Base-by-base conservation (phyloP, 2,113 vertebrate genomes). In the Epinephelus cyanopodus region DNA sequence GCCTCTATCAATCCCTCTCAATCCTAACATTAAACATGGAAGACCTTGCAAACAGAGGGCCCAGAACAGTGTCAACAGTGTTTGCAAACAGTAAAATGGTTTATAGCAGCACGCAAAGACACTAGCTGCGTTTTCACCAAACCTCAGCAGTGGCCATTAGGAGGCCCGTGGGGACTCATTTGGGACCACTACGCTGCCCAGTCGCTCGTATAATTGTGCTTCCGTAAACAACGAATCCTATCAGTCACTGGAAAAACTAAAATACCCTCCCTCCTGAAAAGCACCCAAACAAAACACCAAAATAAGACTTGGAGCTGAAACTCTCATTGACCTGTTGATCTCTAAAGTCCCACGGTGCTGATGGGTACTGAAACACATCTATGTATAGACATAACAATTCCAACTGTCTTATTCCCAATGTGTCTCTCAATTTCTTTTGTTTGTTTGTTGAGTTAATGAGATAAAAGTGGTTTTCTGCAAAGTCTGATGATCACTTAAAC, bases 161-260 rank as follows among this genome's bases (percentile, higher is more conserved):
- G 21, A 54, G 56, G 79, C 57, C 91, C 69, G 21, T 1, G 4
- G 88, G 86, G 86, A 76, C 85, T 77, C 79, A 67, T 92, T 84
- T 79, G 77, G 83, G 84, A 85, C 60, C 63, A 74, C 57, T 54
- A 23, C 14, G 61, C 33, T 81, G 86, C 81, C 82, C 83, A 84
- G 84, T 90, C 39, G 33, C 87, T 92, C 79, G 12, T 90, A 91
- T 90, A 89, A 86, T 83, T 78, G 77, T 37, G 87, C 87, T 91
- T 93, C 90, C 83, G 57, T 91, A 93, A 94, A 94, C 87, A 92
- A 74, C n/a, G 3, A 86, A 54, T 47, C 62, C 58, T 56, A 89
- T 87, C 86, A 76, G 88, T 89, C 86, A 86, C 71, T 80, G 84
- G 87, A 76, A 90, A 92, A 87, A 84, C 69, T 64, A 79, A 92